phyloP scores from a whole-genome alignment of 2,113 vertebrate genomes.

The Nettapus auritus region DNA sequence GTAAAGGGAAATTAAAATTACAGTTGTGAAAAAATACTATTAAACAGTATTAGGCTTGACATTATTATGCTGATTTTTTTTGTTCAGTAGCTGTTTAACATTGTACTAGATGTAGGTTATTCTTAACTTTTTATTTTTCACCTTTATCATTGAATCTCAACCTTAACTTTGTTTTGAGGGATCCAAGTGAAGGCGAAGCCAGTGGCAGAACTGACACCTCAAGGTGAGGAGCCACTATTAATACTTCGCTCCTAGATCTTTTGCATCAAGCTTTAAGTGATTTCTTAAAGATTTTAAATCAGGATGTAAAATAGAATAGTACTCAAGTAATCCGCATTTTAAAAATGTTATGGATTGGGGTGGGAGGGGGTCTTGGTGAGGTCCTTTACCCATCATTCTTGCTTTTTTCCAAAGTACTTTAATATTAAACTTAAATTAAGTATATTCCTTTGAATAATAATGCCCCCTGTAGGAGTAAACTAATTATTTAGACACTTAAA shows the following conservation, averaged over 20 bases:
- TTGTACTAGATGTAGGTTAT: conserved; percentile 70
- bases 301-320: conserved; percentile 26
- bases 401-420: conserved; percentile 45
- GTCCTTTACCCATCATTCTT: conserved; percentile 13
- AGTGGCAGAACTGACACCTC: conserved; percentile 92
- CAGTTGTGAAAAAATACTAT: not conserved
- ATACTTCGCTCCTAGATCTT: conserved; percentile 70
- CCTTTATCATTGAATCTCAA: conserved; percentile 82
- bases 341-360: not conserved
- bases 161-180: conserved; percentile 92
- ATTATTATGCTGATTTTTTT: conserved; percentile 18
- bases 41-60: conserved; percentile 38
- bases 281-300: conserved; percentile 41
- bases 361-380: conserved; percentile 31
- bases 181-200: conserved; percentile 96
- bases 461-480: not conserved
- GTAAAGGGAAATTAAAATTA: conserved; percentile 18
- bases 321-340: conserved; percentile 28
- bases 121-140: conserved; percentile 76
- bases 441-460: not conserved
- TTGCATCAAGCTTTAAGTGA: conserved; percentile 33
- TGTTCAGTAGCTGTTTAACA: conserved; percentile 48
- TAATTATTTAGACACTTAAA: not conserved
- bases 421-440: conserved; percentile 2
- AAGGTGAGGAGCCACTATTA: conserved; percentile 87